phyloP scores from a whole-genome alignment of 2,888 invertebrate genomes.

The Chaetogeoica ovagalla region DNA sequence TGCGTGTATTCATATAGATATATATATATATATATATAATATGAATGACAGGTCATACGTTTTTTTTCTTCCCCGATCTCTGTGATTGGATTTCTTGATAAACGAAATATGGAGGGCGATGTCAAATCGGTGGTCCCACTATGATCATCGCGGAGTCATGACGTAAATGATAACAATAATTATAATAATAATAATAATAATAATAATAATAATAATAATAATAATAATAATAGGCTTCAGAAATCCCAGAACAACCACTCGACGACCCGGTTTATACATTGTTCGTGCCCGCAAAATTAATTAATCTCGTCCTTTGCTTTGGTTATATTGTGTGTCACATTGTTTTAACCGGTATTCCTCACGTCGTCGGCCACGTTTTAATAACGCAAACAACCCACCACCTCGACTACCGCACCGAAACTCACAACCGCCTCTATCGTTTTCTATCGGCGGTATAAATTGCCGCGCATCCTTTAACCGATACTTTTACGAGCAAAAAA shows the following conservation, averaged over 20 bases:
- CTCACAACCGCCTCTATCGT: conserved; percentile 1
- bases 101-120: conserved; percentile 4
- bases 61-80: background rate
- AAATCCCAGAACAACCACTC: conserved; percentile 50
- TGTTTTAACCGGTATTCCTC: conserved; percentile 52
- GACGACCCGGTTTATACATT: conserved; percentile 46
- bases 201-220: conserved; percentile 41
- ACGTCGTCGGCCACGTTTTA: conserved; percentile 51
- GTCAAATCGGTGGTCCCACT: conserved; percentile 24
- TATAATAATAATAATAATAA: conserved; percentile 27
- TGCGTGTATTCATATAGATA: background rate
- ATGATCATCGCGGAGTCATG: conserved; percentile 39
- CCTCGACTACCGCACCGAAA: background rate
- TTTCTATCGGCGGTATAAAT: too few relatives aligned
- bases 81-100: conserved; percentile 43
- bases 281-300: conserved; percentile 51
- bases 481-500: conserved; percentile 3
- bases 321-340: conserved; percentile 51
- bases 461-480: background rate
- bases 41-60: background rate
- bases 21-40: background rate
- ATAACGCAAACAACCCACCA: conserved; percentile 46
- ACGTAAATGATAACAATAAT: conserved; percentile 50
- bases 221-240: conserved; percentile 51
- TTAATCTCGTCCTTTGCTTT: conserved; percentile 49